phyloP scores from a whole-genome alignment of 2,113 vertebrate species.

The Labrus mixtus region DNA sequence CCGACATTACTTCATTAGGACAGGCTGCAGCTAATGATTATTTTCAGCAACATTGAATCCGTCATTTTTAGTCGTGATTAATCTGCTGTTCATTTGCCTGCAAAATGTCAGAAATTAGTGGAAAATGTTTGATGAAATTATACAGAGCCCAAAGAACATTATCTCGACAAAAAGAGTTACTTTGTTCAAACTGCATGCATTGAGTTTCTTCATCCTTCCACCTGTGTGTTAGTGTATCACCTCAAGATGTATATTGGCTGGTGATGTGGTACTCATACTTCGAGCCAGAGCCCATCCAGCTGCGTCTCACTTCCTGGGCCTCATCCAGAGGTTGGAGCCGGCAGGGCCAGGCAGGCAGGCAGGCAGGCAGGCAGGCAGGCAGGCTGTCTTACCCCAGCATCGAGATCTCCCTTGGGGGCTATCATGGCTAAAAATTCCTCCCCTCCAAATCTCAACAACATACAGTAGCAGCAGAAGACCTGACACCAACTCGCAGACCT shows the following conservation, averaged over 20 bases:
- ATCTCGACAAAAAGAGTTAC: neutral
- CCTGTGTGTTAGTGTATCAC: conserved; percentile 3
- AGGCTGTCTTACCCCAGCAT: conserved; percentile 54
- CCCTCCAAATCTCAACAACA: conserved; percentile 32
- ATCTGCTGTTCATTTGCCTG: conserved; percentile 1
- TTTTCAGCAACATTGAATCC: conserved; percentile 13
- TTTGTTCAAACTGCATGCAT: neutral
- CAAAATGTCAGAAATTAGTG: neutral
- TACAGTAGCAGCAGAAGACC: conserved; percentile 41
- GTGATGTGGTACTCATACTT: conserved; percentile 23
- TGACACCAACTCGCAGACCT: conserved; percentile 61
- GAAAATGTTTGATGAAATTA: neutral
- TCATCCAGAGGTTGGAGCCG: conserved; percentile 57
- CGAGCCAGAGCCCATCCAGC: conserved; percentile 58
- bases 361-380: conserved; percentile 40
- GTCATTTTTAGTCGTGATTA: conserved; percentile 12
- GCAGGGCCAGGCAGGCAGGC: neutral
- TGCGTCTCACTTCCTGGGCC: conserved; percentile 44
- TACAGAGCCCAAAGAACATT: neutral
- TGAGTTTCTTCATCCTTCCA: conserved; percentile 3
- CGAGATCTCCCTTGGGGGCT: conserved; percentile 45
- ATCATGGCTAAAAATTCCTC: conserved; percentile 37
- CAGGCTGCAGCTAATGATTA: conserved; percentile 23
- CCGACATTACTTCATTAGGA: conserved; percentile 5
- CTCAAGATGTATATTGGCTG: conserved; percentile 38